Evolutionary conservation across 30 jellyfish, hydroid and myxozoan genomes (phyloP).

Genomic region (Cassiopea andromeda): DNA sequence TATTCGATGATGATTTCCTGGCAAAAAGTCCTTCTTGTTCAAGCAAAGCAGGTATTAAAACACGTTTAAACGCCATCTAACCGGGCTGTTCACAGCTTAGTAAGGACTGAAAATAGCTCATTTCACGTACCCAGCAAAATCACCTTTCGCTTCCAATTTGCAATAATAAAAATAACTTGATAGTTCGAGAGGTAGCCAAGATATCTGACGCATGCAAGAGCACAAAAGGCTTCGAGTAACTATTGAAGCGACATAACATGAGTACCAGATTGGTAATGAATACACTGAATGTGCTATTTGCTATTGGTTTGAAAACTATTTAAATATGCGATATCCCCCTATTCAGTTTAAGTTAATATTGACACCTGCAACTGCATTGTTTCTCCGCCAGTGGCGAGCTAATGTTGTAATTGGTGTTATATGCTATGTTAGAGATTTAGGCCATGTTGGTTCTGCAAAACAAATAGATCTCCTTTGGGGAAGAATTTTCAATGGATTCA

Average conservation of each 20-base stretch:
- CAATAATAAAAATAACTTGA: background rate
- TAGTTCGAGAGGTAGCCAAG: background rate
- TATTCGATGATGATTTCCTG: conserved; percentile 70
- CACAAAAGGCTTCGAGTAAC: background rate
- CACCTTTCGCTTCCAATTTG: background rate
- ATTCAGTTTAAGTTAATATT: conserved; percentile 35
- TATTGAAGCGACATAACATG: background rate
- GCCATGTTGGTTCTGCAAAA: background rate
- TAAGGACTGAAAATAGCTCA: background rate
- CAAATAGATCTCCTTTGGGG: background rate
- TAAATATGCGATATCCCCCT: conserved; percentile 50
- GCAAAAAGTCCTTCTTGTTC: conserved; percentile 84
- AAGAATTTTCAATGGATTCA: too few species aligned
- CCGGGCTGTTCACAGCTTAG: background rate
- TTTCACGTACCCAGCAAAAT: background rate
- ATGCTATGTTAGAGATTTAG: background rate
- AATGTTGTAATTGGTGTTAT: background rate
- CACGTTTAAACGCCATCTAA: conserved; percentile 53
- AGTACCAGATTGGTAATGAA: conserved; percentile 1
- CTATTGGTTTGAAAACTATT: conserved; percentile 25
- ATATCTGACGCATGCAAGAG: background rate
- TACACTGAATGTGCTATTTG: conserved; percentile 15
- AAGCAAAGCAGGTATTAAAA: conserved; percentile 35
- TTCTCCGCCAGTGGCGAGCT: conserved; percentile 26
- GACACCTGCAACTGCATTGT: conserved; percentile 55